Evolutionary conservation across 2,797 vertebrate species (phyloP), one percentile per base, ranked within the genome.

Genomic region (Morelia viridis): DNA sequence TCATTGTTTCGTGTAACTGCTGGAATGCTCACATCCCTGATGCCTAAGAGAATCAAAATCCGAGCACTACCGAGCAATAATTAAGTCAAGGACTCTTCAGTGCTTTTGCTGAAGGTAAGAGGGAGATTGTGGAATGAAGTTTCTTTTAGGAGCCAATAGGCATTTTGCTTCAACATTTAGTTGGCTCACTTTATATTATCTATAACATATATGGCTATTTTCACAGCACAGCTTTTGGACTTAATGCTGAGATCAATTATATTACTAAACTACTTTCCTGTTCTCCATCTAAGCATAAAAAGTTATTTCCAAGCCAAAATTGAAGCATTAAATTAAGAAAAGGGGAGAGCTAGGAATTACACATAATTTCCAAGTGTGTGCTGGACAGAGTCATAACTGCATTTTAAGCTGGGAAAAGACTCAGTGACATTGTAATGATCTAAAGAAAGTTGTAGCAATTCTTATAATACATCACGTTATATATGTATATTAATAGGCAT

Each of bases 1-100:
- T 98, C 98, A 99, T 99, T 99, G 98, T 99, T 98, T 98, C 97
- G 98, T 97, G 97, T 97, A 97, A 97, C 97, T 98, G 98, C 97
- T 96, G 98, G 98, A 98, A 98, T 98, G 98, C 98, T 97, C 98
- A 97, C 98, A 98, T 97, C 97, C 91, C 97, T 90, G 97, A 97
- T 96, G 96, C 96, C 96, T 94, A 89, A 95, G 96, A 97, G 97
- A 97, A 97, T 96, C 93, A 76, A 94, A 96, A 88, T 94, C 94
- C 95, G 93, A 91, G 57, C 94, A 86, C 92, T 91, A 71, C 60
- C 94, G 94, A 96, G 96, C 96, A 87, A 93, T 80, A 94, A 94
- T 96, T 94, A 94, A 93, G 22, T 94, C 94, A 13, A 71, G 87
- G 92, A 94, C 85, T 88, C 94, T 92, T 26, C 90, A 94, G 96